Evolutionary conservation across 2,797 vertebrate species (phyloP).

Genomic region (Chelmon rostratus): DNA sequence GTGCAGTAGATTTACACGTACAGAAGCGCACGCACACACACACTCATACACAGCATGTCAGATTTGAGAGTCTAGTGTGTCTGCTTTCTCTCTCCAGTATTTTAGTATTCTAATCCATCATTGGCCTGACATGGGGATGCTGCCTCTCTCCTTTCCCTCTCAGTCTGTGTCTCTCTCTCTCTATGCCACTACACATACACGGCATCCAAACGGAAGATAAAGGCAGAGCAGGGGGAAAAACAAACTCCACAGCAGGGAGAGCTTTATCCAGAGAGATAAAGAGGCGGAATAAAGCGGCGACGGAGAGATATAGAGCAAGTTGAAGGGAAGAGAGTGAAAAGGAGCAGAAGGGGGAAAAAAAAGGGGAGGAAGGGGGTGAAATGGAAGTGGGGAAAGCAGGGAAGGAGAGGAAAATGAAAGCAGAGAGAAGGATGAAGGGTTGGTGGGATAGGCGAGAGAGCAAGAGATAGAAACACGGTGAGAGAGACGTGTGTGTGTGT

Average conservation of each 20-base stretch:
- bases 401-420: constrained; percentile 29
- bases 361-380: constrained; percentile 8
- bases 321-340: constrained; percentile 20
- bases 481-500: neutral
- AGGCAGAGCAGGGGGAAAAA: constrained; percentile 67
- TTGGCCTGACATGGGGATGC: constrained; percentile 80
- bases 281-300: constrained; percentile 51
- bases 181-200: constrained; percentile 69
- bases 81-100: constrained; percentile 71
- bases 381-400: constrained; percentile 12
- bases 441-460: constrained; percentile 3
- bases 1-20: constrained; percentile 59
- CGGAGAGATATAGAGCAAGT: constrained; percentile 51
- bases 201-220: constrained; percentile 74
- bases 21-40: constrained; percentile 17
- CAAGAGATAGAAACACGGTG: constrained; percentile 22
- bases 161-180: constrained; percentile 31
- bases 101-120: constrained; percentile 82
- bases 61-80: constrained; percentile 64
- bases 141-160: constrained; percentile 50
- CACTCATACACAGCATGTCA: constrained; percentile 60
- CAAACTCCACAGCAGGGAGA: constrained; percentile 68
- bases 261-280: constrained; percentile 77
- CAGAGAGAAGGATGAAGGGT: constrained; percentile 25
- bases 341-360: neutral